Conservation (phyloP, 2,113 vertebrate genomes). For the Tachycineta bicolor region DNA sequence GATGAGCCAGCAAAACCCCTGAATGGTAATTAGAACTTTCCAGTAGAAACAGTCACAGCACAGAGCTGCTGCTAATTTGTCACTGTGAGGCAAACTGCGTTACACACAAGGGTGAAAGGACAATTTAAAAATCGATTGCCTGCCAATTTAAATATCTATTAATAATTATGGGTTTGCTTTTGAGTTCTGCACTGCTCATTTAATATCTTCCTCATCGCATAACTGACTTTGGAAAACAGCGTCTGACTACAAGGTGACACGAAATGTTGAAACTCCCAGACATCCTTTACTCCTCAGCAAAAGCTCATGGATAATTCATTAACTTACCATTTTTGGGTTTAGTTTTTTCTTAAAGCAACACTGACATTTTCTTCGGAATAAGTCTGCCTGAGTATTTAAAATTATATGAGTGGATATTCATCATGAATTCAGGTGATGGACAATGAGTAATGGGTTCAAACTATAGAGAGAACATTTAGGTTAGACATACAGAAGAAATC, state of each 20-base stretch:
- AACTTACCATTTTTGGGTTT: neutral
- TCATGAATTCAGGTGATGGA: neutral
- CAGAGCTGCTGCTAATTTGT: constrained; percentile 24
- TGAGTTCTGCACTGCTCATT: neutral
- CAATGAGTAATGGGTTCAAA: neutral
- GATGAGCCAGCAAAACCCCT: constrained; percentile 47
- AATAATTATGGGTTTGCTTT: constrained; percentile 32
- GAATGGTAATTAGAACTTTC: constrained; percentile 55
- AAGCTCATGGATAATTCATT: neutral
- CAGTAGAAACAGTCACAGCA: constrained; percentile 21
- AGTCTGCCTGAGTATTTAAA: neutral
- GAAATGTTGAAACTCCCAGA: neutral
- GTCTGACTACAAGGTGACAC: neutral
- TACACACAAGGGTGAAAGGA: constrained; percentile 41
- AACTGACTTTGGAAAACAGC: constrained; percentile 1
- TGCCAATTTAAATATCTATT: constrained; percentile 53
- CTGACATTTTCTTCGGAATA: neutral
- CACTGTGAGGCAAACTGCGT: neutral
- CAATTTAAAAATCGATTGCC: constrained; percentile 43
- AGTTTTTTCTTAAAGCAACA: neutral
- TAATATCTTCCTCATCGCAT: neutral
- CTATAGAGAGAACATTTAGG: neutral
- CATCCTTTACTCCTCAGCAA: neutral
- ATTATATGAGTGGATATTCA: neutral
- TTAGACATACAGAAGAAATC: neutral